Evolutionary conservation across 2,113 vertebrate genomes (phyloP).

Genomic region (Athene cunicularia): DNA sequence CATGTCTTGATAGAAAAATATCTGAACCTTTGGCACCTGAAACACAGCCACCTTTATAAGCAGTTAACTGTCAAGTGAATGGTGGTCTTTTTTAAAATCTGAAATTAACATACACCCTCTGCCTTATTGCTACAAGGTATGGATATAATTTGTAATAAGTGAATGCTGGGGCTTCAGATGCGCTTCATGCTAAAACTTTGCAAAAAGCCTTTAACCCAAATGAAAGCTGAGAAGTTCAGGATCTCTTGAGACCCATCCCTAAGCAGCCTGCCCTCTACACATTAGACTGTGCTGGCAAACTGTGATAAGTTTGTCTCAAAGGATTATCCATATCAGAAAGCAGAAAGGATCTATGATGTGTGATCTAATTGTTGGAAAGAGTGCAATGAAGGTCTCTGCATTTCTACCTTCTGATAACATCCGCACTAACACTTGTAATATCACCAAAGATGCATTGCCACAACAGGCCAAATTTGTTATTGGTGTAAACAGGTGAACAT

Average conservation of each 20-base stretch:
- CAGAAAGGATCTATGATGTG: background rate
- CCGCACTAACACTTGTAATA: background rate
- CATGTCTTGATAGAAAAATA: background rate
- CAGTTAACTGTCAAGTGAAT: background rate
- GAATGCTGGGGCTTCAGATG: background rate
- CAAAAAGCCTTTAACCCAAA: background rate
- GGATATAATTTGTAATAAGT: background rate
- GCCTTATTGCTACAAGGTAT: background rate
- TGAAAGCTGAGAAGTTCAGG: background rate
- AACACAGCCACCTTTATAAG: background rate
- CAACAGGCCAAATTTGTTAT: background rate
- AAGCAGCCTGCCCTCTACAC: background rate
- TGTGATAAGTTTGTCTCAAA: background rate
- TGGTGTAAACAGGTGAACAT: background rate
- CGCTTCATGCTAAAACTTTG: background rate
- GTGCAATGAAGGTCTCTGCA: background rate
- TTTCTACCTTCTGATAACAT: background rate
- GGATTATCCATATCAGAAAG: background rate
- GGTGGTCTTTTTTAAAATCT: background rate
- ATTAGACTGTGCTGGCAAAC: background rate
- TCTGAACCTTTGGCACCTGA: background rate
- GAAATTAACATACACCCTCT: background rate
- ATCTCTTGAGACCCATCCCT: background rate
- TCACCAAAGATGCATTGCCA: background rate
- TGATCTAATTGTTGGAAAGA: background rate